These are phyloP conservation scores for Blennius ocellaris DNA, from an alignment of 2,113 vertebrate genomes.

Conservation along the genomic window DNA sequence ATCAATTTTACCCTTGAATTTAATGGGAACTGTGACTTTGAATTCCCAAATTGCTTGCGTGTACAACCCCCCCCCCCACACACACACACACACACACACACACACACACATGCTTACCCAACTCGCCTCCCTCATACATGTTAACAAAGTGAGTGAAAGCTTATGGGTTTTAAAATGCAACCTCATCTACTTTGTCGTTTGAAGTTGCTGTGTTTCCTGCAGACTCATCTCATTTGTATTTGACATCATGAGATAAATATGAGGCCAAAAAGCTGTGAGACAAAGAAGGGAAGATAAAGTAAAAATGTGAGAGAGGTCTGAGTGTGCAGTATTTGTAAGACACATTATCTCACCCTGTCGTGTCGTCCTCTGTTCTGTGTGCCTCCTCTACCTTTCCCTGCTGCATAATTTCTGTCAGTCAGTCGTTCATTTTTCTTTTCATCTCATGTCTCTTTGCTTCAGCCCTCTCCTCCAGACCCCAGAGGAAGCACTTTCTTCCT, in stretches of 20 bases:
- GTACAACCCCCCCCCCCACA: too few relatives aligned
- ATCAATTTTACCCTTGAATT: too few relatives aligned
- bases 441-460: neutral
- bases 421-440: slow-evolving; percentile 6
- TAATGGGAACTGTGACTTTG: too few relatives aligned
- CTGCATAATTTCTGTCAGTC: slow-evolving; percentile 22
- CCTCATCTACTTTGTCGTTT: slow-evolving; percentile 40
- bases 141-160: slow-evolving; percentile 13
- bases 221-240: slow-evolving; percentile 50
- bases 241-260: slow-evolving; percentile 56
- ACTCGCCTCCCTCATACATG: neutral
- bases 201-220: slow-evolving; percentile 31
- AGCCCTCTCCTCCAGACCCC: neutral
- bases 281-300: neutral
- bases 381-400: slow-evolving; percentile 2
- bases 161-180: slow-evolving; percentile 24
- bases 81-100: too few relatives aligned
- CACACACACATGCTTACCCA: too few relatives aligned
- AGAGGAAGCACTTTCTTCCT: slow-evolving; percentile 20
- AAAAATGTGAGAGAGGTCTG: too few relatives aligned
- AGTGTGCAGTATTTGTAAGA: too few relatives aligned
- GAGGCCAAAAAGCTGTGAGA: slow-evolving; percentile 39
- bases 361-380: neutral
- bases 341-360: too few relatives aligned
- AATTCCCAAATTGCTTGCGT: too few relatives aligned